phyloP scores from a whole-genome alignment of 1,140 invertebrate species.

The Cherax destructor region DNA sequence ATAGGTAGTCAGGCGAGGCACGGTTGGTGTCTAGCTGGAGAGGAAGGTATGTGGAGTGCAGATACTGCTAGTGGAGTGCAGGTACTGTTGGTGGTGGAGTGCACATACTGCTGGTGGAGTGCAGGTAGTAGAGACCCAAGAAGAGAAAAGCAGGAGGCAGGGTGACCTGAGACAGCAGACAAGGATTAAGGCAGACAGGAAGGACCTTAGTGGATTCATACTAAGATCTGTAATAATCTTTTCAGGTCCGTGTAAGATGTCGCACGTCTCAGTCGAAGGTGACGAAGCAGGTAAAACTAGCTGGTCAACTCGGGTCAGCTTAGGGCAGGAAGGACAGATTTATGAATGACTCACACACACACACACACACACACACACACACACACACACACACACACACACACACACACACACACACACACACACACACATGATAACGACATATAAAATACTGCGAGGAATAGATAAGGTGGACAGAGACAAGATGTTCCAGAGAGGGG shows the following conservation, averaged over 20 bases:
- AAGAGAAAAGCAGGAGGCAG: constrained; percentile 16
- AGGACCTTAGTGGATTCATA: background rate
- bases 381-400: constrained; percentile 17
- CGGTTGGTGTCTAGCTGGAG: background rate
- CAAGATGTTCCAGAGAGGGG: no score
- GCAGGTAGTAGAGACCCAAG: constrained; percentile 14
- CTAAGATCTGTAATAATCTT: background rate
- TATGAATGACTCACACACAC: background rate
- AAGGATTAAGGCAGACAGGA: background rate
- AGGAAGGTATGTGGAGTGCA: background rate
- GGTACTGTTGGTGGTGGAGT: background rate
- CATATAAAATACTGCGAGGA: no score
- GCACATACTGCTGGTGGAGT: no score
- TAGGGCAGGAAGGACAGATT: no score
- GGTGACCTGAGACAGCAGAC: background rate
- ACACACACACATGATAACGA: constrained; percentile 1
- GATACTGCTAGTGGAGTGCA: background rate
- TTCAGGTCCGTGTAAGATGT: background rate
- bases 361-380: background rate
- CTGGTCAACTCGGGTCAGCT: no score
- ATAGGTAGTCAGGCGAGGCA: background rate
- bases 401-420: constrained; percentile 20
- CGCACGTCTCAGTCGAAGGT: no score
- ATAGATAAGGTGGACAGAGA: no score
- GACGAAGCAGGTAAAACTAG: no score